Percentiles rank a stretch among this genome's conserved stretches.
phyloP scores from a whole-genome alignment of 92 coral and sea anemone species.

The Umimayanthus chanpuru region DNA sequence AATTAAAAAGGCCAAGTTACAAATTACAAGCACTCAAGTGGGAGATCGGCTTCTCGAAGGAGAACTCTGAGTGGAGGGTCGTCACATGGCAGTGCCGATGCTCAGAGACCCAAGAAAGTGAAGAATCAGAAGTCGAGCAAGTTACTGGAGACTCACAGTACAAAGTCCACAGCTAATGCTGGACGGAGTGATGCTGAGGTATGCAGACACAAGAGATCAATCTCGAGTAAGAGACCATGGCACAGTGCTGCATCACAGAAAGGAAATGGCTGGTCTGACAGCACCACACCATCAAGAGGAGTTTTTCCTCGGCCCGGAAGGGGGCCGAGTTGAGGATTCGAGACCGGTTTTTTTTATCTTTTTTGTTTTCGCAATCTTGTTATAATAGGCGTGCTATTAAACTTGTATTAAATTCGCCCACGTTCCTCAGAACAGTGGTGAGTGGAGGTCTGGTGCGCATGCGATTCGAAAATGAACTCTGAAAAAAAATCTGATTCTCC shows the following conservation, averaged over 20 bases:
- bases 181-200: not conserved
- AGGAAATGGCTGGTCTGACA: not conserved
- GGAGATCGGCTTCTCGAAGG: slow-evolving; percentile 12
- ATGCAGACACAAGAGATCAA: not conserved
- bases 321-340: too few species aligned
- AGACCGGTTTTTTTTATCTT: too few species aligned
- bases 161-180: not conserved
- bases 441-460: too few species aligned
- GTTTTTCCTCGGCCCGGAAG: too few species aligned
- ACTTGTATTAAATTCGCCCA: too few species aligned
- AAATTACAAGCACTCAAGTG: not conserved
- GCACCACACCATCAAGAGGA: not conserved
- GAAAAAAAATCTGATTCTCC: too few species aligned
- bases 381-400: too few species aligned
- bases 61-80: slow-evolving; percentile 4
- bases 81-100: not conserved
- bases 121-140: slow-evolving; percentile 20
- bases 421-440: too few species aligned
- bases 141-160: not conserved
- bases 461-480: too few species aligned
- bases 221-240: not conserved
- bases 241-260: slow-evolving; percentile 7
- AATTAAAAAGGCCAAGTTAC: not conserved
- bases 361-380: too few species aligned
- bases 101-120: slow-evolving; percentile 1